phyloP scores from a whole-genome alignment of 2,113 vertebrate genomes.

The Malurus cyaneus region DNA sequence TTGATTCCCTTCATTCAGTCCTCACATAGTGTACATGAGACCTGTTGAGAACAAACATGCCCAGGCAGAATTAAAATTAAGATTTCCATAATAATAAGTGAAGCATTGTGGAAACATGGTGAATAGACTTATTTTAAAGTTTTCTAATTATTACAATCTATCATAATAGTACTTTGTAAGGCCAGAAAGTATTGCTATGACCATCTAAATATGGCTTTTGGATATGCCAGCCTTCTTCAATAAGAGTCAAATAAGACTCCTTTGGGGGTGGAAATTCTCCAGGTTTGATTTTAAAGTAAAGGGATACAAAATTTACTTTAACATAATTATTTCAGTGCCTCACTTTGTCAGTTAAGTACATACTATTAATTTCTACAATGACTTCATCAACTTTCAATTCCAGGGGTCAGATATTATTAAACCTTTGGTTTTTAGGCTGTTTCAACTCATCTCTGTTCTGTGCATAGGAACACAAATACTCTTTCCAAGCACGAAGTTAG shows the following conservation, averaged over 20 bases:
- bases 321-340: neutral
- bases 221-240: neutral
- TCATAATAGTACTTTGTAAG: neutral
- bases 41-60: constrained; percentile 73
- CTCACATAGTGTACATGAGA: constrained; percentile 61
- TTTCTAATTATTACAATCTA: neutral
- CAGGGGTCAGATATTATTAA: neutral
- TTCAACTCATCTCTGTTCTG: neutral
- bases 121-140: neutral
- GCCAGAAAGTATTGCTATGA: neutral
- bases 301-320: neutral
- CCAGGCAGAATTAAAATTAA: constrained; percentile 61
- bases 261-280: neutral
- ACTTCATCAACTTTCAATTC: neutral
- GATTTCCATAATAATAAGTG: neutral
- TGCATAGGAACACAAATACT: neutral
- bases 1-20: constrained; percentile 71
- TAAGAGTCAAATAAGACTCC: neutral
- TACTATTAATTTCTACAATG: neutral
- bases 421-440: neutral
- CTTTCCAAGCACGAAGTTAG: neutral
- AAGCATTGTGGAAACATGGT: constrained; percentile 13
- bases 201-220: neutral
- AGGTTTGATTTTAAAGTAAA: neutral
- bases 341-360: neutral